Base-by-base conservation (phyloP, 2,888 invertebrate species). In the Heliconius ethilla region DNA sequence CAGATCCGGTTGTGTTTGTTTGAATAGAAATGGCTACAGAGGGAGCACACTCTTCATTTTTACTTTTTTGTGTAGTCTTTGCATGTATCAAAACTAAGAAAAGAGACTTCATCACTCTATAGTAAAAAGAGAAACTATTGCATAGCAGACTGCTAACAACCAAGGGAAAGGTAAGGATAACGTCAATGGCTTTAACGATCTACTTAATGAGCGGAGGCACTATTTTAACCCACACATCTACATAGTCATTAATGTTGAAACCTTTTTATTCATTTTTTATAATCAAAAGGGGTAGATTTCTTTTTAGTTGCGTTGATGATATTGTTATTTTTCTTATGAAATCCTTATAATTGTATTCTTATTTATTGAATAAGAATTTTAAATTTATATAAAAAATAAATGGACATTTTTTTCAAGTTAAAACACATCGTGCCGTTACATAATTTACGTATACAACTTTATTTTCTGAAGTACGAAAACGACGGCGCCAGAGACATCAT, bases 361-460 rank as follows among this genome's bases (percentile, higher is more conserved):
- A 55, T 59, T 33, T 59, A n/a, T 33, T 59, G 3, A 13, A 51
- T 13, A n/a, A 33, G 55, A 40, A 40, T 27, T 15, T 65, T 63
- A 10, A 9, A 63, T 63, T 18, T 74, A 27, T 45, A 15, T 70
- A 4, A 18, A 62, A 62, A 27, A 73, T 33, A 59, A 66, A 77
- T 65, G 72, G 15, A 29, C 72, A 69, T 22, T 77, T 73, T 63
- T 51, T 74, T 62, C 25, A 33, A 37, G 18, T 74, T 62, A 51
- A 62, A 65, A 77, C 76, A 79, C 79, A 73, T 79, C 84, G 90
- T 91, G 90, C 86, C 87, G 84, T 84, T 85, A 89, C 87, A 90
- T 92, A 91, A 91, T 91, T 90, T 89, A 87, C 87, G 86, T 87
- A 89, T 88, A 86, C 86, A 88, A 89, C 87, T 88, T 90, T 90